Percentiles rank a stretch among this genome's conserved stretches.
Evolutionary conservation across 1,140 invertebrate species (phyloP).

Genomic region (Olivierus martensii): DNA sequence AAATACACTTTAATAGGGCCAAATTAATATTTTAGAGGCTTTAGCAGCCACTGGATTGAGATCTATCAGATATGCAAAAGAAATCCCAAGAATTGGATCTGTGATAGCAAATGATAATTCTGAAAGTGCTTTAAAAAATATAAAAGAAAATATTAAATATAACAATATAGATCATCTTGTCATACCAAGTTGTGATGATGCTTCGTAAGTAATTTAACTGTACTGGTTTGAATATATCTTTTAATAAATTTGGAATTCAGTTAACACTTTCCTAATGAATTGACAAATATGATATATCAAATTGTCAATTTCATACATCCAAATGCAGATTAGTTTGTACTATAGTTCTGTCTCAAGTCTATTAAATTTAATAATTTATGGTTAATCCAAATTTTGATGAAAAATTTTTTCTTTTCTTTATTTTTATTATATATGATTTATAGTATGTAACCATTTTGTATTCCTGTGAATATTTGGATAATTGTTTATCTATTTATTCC

Average conservation of each 20-base stretch:
- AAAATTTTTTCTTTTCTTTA: too few species aligned
- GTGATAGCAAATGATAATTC: slow-evolving; percentile 93
- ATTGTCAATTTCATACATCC: too few species aligned
- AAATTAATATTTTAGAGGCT: slow-evolving; percentile 70
- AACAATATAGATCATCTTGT: slow-evolving; percentile 67
- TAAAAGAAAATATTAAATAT: slow-evolving; percentile 60
- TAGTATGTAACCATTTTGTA: too few species aligned
- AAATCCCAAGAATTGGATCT: slow-evolving; percentile 58
- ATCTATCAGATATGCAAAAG: slow-evolving; percentile 91
- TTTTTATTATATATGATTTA: too few species aligned
- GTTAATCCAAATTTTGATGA: too few species aligned
- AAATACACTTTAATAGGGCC: slow-evolving; percentile 35
- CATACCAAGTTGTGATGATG: slow-evolving; percentile 58
- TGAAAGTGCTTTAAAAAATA: slow-evolving; percentile 67
- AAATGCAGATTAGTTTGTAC: too few species aligned
- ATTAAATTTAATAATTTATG: too few species aligned
- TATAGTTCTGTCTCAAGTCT: too few species aligned
- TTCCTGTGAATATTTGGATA: too few species aligned
- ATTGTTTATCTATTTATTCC: too few species aligned
- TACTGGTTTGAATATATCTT: too few species aligned
- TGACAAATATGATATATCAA: neutral
- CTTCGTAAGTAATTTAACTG: slow-evolving; percentile 43
- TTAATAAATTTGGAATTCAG: too few species aligned
- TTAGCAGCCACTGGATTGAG: slow-evolving; percentile 87
- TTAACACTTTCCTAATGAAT: slow-evolving; percentile 13